Conservation (phyloP, 2,113 vertebrate genomes). For the Rynchops niger region DNA sequence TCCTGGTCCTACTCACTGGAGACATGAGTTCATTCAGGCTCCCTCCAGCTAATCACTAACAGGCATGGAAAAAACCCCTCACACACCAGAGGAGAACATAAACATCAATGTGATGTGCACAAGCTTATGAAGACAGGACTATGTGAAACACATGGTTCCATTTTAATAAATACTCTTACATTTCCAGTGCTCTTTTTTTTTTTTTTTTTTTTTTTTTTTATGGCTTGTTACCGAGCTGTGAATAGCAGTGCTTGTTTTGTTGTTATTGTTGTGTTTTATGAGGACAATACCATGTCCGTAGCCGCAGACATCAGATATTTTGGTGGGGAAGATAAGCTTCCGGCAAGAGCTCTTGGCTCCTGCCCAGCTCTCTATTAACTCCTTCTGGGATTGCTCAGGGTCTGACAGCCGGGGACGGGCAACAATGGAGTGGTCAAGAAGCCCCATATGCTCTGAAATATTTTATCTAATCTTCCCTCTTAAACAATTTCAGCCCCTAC, state of each 20-base stretch:
- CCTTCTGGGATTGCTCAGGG: constrained; percentile 37
- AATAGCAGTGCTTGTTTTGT: constrained; percentile 16
- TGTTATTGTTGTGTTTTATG: constrained; percentile 33
- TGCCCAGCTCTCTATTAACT: background rate
- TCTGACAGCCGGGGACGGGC: background rate
- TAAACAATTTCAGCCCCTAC: background rate
- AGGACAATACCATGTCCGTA: constrained; percentile 25
- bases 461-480: constrained; percentile 36
- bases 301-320: constrained; percentile 26
- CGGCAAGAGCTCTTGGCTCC: constrained; percentile 37
- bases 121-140: constrained; percentile 21
- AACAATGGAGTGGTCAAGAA: background rate
- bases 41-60: constrained; percentile 26
- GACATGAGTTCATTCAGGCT: constrained; percentile 63
- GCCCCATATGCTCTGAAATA: background rate
- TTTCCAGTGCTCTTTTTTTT: background rate
- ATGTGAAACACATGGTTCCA: constrained; percentile 60
- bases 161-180: constrained; percentile 37
- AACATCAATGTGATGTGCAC: constrained; percentile 61
- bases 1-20: constrained; percentile 43
- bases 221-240: background rate
- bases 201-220: background rate
- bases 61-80: constrained; percentile 60
- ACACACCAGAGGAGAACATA: constrained; percentile 59
- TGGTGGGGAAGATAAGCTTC: constrained; percentile 28